Evolutionary conservation across 1,140 invertebrate species (phyloP).

Genomic region (Aporrectodea caliginosa): DNA sequence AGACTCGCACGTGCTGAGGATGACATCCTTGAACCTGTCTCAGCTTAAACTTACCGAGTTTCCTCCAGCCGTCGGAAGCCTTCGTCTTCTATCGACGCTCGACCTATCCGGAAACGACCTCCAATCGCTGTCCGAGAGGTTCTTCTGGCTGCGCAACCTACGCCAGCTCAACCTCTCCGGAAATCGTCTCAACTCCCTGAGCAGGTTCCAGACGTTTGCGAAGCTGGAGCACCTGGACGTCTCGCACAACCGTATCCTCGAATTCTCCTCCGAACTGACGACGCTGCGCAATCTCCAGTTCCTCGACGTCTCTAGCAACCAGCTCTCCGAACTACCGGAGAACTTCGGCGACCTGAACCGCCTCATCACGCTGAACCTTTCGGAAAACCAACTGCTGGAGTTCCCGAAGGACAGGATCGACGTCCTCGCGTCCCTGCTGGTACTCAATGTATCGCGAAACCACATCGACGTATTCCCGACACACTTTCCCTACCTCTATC

Average conservation of each 20-base stretch:
- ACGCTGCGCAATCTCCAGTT: slow-evolving; percentile 40
- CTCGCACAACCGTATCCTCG: slow-evolving; percentile 45
- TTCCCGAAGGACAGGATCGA: slow-evolving; percentile 51
- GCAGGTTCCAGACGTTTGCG: slow-evolving; percentile 40
- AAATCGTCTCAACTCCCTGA: slow-evolving; percentile 39
- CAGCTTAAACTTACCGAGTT: slow-evolving; percentile 46
- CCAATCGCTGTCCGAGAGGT: background rate
- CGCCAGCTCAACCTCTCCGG: slow-evolving; percentile 42
- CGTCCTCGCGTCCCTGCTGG: slow-evolving; percentile 45
- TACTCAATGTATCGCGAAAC: slow-evolving; percentile 46
- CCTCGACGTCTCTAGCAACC: slow-evolving; percentile 42
- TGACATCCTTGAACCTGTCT: slow-evolving; percentile 44
- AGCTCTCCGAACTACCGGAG: slow-evolving; percentile 18
- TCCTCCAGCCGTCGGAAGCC: slow-evolving; percentile 32
- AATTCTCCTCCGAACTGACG: slow-evolving; percentile 40
- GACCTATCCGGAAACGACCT: background rate
- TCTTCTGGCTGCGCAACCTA: slow-evolving; percentile 29
- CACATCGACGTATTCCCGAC: slow-evolving; percentile 48
- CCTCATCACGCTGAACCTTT: slow-evolving; percentile 23
- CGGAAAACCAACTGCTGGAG: slow-evolving; percentile 46
- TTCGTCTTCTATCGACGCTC: slow-evolving; percentile 30
- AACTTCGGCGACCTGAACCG: slow-evolving; percentile 18
- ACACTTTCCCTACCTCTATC: slow-evolving; percentile 50
- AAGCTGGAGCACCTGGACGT: slow-evolving; percentile 44
- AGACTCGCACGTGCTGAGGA: slow-evolving; percentile 40